Evolutionary conservation across 2,888 invertebrate species (phyloP), one percentile per base, ranked within the genome.

Genomic region (Cephus spinipes): DNA sequence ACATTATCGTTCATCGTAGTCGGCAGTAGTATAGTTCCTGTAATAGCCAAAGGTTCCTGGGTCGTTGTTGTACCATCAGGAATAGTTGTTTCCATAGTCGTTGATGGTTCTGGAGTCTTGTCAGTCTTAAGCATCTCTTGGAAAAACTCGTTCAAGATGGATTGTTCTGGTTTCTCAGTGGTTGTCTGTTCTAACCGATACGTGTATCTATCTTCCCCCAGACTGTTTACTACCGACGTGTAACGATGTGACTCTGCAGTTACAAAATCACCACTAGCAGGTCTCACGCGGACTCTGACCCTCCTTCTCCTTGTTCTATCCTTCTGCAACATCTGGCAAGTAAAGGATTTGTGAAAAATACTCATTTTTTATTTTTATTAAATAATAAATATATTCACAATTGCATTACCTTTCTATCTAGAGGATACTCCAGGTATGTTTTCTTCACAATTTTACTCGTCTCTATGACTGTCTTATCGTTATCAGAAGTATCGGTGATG

Each of bases 241-340:
- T 96, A 93, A 87, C 95, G 95, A 90, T 97, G 97, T 0, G 96
- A 96, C 90, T 97, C 97, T 0, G 97, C 96, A 0, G 94, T 94
- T 87, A 96, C 96, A 76, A 97, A 95, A 34, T 94, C 94, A 89
- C 96, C 97, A 31, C 85, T 87, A 12, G 91, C 91, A 6, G 94
- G 93, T 73, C 93, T 93, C 35, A 95, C 94, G 82, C 95, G 94
- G 0, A 96, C 94, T 82, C 95, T 94, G 86, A 95, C 95, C 94
- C 96, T 96, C 86, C 95, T 94, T 76, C 96, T 96, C 79, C 93
- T 92, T 11, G 81, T 80, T 31, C 84, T 33, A 71, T 32, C 71
- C 12, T 31, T 33, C 31, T 71, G 71, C 31, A 71, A 2, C 32
- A 23, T 55, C 55, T 55, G 23, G 2, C 55, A 23, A 55, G 23